Percentiles rank a stretch among this genome's conserved stretches.
Evolutionary conservation across 2,888 invertebrate genomes (phyloP).

Genomic region (Oegoconia quadripuncta): DNA sequence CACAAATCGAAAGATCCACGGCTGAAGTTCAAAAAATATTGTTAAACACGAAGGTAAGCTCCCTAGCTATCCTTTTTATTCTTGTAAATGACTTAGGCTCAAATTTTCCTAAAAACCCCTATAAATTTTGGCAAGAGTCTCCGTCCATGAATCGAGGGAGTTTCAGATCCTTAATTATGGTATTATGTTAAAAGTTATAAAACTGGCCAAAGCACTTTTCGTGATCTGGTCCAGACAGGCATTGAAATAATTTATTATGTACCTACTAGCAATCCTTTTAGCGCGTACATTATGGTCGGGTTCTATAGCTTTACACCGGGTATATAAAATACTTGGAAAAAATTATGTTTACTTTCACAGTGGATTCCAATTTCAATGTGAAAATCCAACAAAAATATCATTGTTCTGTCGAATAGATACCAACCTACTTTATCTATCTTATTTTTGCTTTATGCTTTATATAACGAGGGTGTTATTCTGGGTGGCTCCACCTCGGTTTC

Average conservation of each 20-base stretch:
- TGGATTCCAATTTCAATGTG: neutral
- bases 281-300: conserved; percentile 42
- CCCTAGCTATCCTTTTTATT: conserved; percentile 27
- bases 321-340: no score
- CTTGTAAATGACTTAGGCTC: conserved; percentile 19
- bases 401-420: no score
- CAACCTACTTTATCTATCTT: no score
- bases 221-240: conserved; percentile 19
- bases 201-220: conserved; percentile 10
- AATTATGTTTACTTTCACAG: no score
- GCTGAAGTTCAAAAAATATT: conserved; percentile 42
- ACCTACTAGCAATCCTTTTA: conserved; percentile 49
- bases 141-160: conserved; percentile 8
- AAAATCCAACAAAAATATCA: no score
- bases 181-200: conserved; percentile 12
- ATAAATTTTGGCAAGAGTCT: conserved; percentile 21
- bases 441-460: neutral
- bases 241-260: conserved; percentile 39
- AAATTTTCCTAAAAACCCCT: conserved; percentile 20
- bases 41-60: conserved; percentile 28
- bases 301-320: conserved; percentile 18
- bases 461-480: conserved; percentile 9
- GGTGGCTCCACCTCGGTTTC: conserved; percentile 31
- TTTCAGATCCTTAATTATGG: conserved; percentile 15
- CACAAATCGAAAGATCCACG: conserved; percentile 45